These are phyloP conservation scores for Julus scandinavius DNA, from an alignment of 2,888 invertebrate species.

Conservation along the genomic window DNA sequence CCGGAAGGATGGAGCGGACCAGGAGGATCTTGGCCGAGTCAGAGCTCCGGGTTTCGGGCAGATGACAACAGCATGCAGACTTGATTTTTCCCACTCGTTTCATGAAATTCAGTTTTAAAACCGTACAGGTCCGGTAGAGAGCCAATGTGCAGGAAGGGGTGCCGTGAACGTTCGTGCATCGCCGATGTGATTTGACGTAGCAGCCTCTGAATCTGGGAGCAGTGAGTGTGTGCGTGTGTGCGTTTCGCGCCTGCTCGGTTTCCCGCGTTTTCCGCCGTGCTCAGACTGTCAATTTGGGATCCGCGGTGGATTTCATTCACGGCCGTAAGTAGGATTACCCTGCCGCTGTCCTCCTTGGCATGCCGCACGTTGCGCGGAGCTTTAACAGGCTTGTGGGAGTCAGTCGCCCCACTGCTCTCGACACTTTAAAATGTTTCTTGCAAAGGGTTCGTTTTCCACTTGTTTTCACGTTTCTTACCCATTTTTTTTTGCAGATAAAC, in stretches of 20 bases:
- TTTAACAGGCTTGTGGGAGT: too few species aligned
- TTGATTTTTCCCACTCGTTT: background rate
- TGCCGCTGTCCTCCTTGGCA: background rate
- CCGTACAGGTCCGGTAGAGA: too few species aligned
- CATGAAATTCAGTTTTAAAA: background rate
- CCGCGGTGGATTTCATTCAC: conserved; percentile 43
- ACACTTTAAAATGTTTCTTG: background rate
- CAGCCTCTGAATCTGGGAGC: background rate
- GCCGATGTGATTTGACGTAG: background rate
- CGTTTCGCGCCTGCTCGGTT: background rate
- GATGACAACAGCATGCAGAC: background rate
- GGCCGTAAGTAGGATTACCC: conserved; percentile 37
- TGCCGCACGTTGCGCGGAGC: background rate
- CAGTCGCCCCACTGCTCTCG: too few species aligned
- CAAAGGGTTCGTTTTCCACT: background rate
- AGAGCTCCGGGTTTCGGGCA: background rate
- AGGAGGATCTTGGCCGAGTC: background rate
- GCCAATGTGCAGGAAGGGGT: too few species aligned
- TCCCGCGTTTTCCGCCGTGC: conserved; percentile 42
- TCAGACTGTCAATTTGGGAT: conserved; percentile 19
- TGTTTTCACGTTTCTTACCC: background rate
- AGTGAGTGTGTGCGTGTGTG: background rate
- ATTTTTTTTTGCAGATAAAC: background rate
- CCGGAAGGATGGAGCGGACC: background rate
- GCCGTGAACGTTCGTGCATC: background rate